Evolutionary conservation across 1,140 invertebrate species (phyloP).

Genomic region (Hormaphis cornu): DNA sequence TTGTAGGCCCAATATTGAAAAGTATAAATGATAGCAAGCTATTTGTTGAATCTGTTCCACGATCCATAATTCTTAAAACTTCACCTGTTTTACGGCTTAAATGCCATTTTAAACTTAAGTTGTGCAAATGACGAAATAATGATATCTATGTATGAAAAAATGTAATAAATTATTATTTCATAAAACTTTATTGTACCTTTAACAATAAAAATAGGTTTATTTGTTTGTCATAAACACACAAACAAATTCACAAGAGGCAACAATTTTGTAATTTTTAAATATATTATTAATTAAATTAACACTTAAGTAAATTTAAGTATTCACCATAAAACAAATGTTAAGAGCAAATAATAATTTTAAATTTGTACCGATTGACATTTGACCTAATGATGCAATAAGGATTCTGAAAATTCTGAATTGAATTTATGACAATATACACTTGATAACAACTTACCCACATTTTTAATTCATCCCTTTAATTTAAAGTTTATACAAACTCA

Average conservation of each 20-base stretch:
- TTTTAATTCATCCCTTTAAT: too few relatives aligned
- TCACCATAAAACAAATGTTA: too few relatives aligned
- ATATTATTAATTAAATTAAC: too few relatives aligned
- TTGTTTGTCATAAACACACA: background rate
- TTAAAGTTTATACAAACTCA: too few relatives aligned
- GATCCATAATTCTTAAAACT: slow-evolving; percentile 86
- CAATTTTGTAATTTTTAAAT: background rate
- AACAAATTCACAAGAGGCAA: background rate
- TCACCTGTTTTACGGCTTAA: slow-evolving; percentile 87
- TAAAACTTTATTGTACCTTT: background rate
- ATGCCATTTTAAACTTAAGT: slow-evolving; percentile 80
- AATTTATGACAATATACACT: too few relatives aligned
- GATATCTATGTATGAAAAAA: slow-evolving; percentile 51
- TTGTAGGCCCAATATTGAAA: slow-evolving; percentile 81
- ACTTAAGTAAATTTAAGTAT: too few relatives aligned
- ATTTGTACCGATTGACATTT: too few relatives aligned
- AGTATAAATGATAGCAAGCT: slow-evolving; percentile 81
- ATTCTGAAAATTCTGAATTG: too few relatives aligned
- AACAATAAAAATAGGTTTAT: too few relatives aligned
- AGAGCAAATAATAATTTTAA: too few relatives aligned
- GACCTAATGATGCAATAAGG: too few relatives aligned
- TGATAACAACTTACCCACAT: too few relatives aligned
- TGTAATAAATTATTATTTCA: slow-evolving; percentile 8
- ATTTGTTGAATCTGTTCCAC: slow-evolving; percentile 90
- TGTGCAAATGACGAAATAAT: slow-evolving; percentile 77